Percentiles rank a stretch among this genome's conserved stretches.
phyloP scores from a whole-genome alignment of 2,797 vertebrate species.

The Arctocebus calabarensis region DNA sequence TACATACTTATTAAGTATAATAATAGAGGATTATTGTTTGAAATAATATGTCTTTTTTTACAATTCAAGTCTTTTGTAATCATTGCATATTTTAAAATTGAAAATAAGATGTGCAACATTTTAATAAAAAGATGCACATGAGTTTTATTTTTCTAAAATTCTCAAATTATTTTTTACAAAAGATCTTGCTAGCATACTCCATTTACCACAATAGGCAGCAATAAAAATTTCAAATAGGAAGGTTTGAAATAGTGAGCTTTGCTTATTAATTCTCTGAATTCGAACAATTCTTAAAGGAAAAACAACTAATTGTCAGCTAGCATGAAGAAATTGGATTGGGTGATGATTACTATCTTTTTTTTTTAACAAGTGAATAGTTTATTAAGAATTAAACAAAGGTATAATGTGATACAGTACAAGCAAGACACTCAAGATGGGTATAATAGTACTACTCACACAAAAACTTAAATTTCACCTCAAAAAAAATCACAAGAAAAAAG shows the following conservation, averaged over 20 bases:
- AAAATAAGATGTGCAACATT: too few species aligned
- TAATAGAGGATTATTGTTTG: background rate
- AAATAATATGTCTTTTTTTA: background rate
- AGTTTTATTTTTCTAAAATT: conserved; percentile 45
- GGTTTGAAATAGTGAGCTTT: conserved; percentile 44
- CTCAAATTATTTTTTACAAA: background rate
- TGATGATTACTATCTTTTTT: conserved; percentile 58
- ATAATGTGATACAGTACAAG: too few species aligned
- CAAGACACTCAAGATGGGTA: too few species aligned
- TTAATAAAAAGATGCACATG: too few species aligned
- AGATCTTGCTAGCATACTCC: background rate
- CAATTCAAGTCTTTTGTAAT: background rate
- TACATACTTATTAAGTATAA: background rate
- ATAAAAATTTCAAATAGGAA: background rate
- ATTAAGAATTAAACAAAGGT: too few species aligned
- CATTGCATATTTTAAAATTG: conserved; percentile 27
- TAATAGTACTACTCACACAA: too few species aligned
- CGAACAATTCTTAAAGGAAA: conserved; percentile 48
- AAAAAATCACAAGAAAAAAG: too few species aligned
- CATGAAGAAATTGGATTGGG: conserved; percentile 47
- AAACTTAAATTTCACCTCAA: too few species aligned
- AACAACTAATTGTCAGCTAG: conserved; percentile 56
- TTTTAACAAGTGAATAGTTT: too few species aligned
- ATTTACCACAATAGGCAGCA: background rate
- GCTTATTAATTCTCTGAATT: conserved; percentile 67